These are phyloP conservation scores for Homalodisca vitripennis DNA, from an alignment of 1,140 invertebrate species.

Conservation along the genomic window DNA sequence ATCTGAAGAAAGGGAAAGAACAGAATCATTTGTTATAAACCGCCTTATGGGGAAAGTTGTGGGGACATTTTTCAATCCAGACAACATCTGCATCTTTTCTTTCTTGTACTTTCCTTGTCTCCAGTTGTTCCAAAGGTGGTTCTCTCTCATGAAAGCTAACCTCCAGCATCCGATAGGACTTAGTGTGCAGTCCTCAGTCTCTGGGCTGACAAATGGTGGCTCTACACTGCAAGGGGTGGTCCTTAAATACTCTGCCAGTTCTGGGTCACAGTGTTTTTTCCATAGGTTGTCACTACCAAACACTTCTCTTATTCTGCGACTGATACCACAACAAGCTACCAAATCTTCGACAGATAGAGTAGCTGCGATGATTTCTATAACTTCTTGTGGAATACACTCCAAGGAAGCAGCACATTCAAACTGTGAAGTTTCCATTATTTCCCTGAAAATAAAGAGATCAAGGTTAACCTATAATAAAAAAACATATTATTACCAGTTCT, in stretches of 20 bases:
- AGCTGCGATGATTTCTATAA: not conserved
- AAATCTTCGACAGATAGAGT: not conserved
- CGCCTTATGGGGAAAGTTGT: too few relatives aligned
- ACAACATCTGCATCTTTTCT: not conserved
- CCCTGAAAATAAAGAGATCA: too few relatives aligned
- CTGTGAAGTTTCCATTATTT: too few relatives aligned
- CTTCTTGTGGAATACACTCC: too few relatives aligned
- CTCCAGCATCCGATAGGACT: not conserved
- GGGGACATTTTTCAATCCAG: too few relatives aligned
- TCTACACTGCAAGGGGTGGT: not conserved
- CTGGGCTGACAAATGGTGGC: not conserved
- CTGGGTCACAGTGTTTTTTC: not conserved
- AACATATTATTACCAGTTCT: too few relatives aligned
- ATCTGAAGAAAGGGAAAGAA: too few relatives aligned
- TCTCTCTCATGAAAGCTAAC: not conserved
- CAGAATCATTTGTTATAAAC: too few relatives aligned
- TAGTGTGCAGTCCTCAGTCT: not conserved
- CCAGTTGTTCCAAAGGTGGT: constrained; percentile 11
- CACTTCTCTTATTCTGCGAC: not conserved
- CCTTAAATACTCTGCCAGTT: not conserved
- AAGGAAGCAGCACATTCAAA: too few relatives aligned
- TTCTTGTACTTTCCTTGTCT: not conserved
- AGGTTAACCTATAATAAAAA: too few relatives aligned
- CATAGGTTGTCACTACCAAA: constrained; percentile 1
- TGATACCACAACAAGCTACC: not conserved